Evolutionary conservation across 2,113 vertebrate genomes (phyloP), one percentile per base, ranked within the genome.

Genomic region (Chrysemys picta): DNA sequence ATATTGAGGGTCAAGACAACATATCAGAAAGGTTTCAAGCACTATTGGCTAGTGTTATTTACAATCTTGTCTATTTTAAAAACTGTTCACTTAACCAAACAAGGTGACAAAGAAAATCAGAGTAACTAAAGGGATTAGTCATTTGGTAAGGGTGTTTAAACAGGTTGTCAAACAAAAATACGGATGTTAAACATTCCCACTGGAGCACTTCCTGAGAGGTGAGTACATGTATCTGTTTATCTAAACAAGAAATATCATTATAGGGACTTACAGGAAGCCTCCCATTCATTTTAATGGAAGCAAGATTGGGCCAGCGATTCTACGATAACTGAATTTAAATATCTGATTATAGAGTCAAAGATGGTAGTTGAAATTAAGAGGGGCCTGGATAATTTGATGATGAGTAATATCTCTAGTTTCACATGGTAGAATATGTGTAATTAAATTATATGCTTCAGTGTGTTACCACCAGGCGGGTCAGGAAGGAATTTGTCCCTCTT

Each of bases 11-110:
- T 84, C 56, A n/a, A 49, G 87, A 16, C 59, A 91, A 53, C 86
- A 53, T 45, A 2, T 7, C 4, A 2, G 82, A 78, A 89, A 59
- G 76, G 38, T 69, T 89, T 85, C 49, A 27, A 80, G 88, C 76
- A 81, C 76, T 35, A 7, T 94, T 94, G 89, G 75, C 91, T 65
- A 1, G 79, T 83, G 62, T 50, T 85, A 85, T 92, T 95, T 85
- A 72, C 89, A 88, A 54, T 25, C 76, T 38, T 24, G 45, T 42
- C 65, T 93, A 6, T 45, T 92, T 91, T 93, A 87, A 95, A 76
- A 49, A 54, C 50, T 47, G 35, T 21, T 80, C 53, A 84, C 19
- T 17, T 52, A 31, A 89, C 56, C 72, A 95, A 86, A 69, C 17
- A 35, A 82, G 87, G 59, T 91, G 82, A 85, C 42, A 86, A 49